Evolutionary conservation across 2,113 vertebrate genomes (phyloP).

Genomic region (Bostrychus sinensis): DNA sequence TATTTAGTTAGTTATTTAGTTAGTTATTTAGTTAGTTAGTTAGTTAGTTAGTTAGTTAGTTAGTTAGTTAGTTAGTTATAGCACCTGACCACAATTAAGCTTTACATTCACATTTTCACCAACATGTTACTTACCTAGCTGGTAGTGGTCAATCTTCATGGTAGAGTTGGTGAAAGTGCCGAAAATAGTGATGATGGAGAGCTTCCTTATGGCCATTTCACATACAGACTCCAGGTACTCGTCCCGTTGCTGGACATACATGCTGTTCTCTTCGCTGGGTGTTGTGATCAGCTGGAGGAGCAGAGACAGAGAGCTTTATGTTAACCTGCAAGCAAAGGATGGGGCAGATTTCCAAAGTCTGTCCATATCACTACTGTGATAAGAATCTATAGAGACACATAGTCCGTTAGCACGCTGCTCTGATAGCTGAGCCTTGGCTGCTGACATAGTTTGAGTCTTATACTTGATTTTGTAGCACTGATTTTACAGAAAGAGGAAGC

Average conservation of each 20-base stretch:
- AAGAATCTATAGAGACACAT: conserved; percentile 52
- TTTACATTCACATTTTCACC: no score
- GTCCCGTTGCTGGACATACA: conserved; percentile 94
- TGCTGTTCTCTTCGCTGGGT: conserved; percentile 86
- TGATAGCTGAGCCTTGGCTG: background rate
- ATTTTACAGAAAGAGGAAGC: background rate
- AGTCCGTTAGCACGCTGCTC: conserved; percentile 56
- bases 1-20: no score
- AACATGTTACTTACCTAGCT: conserved; percentile 85
- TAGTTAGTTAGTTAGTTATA: no score
- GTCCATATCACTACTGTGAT: conserved; percentile 35
- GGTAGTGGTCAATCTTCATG: conserved; percentile 99
- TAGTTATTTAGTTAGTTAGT: no score
- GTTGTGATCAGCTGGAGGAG: conserved; percentile 89
- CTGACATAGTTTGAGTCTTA: background rate
- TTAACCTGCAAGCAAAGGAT: conserved; percentile 36
- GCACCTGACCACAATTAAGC: no score
- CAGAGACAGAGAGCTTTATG: conserved; percentile 48
- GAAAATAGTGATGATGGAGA: conserved; percentile 95
- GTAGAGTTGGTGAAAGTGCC: conserved; percentile 92
- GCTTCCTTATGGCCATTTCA: conserved; percentile 96
- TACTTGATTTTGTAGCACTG: background rate
- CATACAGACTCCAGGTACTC: conserved; percentile 97
- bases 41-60: no score
- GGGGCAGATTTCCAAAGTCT: conserved; percentile 39